Conservation (phyloP, 2,113 vertebrate species). For the Campylomormyrus tamandua region DNA sequence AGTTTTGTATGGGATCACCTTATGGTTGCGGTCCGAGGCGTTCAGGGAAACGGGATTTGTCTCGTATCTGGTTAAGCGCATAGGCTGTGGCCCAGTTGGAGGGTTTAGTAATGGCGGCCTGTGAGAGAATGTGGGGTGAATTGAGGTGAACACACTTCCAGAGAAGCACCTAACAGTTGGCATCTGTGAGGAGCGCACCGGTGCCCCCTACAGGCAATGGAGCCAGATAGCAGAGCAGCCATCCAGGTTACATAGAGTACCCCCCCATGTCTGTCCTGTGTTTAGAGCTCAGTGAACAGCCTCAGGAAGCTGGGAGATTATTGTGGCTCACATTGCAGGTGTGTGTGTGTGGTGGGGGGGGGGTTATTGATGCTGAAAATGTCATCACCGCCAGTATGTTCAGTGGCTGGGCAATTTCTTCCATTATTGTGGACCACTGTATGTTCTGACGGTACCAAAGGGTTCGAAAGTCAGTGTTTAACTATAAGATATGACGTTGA, state of each 20-base stretch:
- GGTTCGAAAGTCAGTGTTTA: not conserved
- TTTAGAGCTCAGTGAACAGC: constrained; percentile 19
- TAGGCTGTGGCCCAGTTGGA: not conserved
- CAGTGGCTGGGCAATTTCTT: constrained; percentile 6
- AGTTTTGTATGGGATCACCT: not conserved
- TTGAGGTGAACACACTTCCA: not conserved
- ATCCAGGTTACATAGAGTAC: constrained; percentile 45
- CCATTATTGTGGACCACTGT: not conserved
- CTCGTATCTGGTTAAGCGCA: not conserved
- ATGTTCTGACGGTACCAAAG: not conserved
- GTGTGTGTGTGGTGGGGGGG: not conserved
- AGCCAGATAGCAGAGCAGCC: constrained; percentile 15
- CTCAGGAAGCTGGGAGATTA: constrained; percentile 17
- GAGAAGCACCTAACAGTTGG: constrained; percentile 1
- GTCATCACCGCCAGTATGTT: constrained; percentile 40
- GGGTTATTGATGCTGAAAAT: constrained; percentile 42
- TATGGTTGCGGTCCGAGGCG: not conserved
- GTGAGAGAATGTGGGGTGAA: not conserved
- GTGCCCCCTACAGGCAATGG: constrained; percentile 22
- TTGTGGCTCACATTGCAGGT: constrained; percentile 32
- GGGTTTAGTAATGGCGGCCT: not conserved
- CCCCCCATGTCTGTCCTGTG: constrained; percentile 40
- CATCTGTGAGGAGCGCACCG: not conserved
- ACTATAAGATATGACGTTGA: not conserved
- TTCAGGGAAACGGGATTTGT: not conserved